A percentile compares a stretch with the other conserved stretches of the same genome.
Evolutionary conservation across 2,113 vertebrate species (phyloP).

Genomic region (Cinclus cinclus): DNA sequence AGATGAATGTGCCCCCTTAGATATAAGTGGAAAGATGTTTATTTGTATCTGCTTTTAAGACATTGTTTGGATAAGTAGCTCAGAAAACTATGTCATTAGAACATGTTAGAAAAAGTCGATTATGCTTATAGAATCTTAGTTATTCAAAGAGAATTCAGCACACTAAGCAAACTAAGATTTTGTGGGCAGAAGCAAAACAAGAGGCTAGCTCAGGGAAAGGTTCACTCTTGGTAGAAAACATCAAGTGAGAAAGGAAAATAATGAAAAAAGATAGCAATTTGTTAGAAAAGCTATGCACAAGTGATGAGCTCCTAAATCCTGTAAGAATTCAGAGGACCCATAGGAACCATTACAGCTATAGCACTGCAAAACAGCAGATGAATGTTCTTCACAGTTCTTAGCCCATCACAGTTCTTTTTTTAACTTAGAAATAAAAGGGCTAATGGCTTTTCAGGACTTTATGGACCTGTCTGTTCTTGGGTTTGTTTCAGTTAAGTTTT

Average conservation of each 20-base stretch:
- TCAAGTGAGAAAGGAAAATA: not conserved
- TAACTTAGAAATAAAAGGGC: not conserved
- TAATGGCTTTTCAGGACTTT: not conserved
- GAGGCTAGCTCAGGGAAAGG: not conserved
- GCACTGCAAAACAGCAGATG: not conserved
- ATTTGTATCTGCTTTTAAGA: not conserved
- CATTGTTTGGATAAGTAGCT: not conserved
- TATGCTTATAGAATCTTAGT: not conserved
- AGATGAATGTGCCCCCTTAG: not conserved
- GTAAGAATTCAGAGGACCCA: not conserved
- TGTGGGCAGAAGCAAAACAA: not conserved
- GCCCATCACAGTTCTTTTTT: not conserved
- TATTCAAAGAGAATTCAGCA: not conserved
- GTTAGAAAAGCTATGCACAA: not conserved
- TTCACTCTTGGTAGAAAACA: not conserved
- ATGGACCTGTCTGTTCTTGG: not conserved
- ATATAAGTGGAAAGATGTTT: not conserved
- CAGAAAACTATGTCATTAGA: not conserved
- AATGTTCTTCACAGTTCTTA: not conserved
- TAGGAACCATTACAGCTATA: not conserved
- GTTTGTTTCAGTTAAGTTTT: not conserved
- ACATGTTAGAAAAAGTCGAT: not conserved
- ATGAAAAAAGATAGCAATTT: not conserved
- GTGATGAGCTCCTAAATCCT: not conserved
- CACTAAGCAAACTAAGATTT: not conserved